Evolutionary conservation across 2,113 vertebrate species (phyloP).

Genomic region (Gavia stellata): DNA sequence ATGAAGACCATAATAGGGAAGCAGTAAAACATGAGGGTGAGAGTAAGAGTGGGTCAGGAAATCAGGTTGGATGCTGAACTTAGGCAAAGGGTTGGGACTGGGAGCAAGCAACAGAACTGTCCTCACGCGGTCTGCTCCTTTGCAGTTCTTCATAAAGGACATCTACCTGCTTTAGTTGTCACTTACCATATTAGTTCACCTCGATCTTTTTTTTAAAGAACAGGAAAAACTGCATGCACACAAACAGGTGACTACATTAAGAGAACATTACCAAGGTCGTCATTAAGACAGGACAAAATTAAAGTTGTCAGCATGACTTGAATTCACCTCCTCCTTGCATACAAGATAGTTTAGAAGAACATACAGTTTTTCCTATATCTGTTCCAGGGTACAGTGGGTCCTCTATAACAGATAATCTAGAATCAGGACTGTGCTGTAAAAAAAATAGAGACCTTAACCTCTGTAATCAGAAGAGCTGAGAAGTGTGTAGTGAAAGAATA

Average conservation of each 20-base stretch:
- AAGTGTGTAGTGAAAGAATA: background rate
- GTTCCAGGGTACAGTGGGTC: background rate
- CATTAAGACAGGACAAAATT: background rate
- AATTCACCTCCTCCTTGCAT: background rate
- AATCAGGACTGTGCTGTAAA: background rate
- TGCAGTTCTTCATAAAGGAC: background rate
- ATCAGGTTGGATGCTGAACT: background rate
- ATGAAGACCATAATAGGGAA: background rate
- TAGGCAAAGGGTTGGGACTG: background rate
- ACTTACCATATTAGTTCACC: background rate
- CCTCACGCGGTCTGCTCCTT: background rate
- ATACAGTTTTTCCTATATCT: background rate
- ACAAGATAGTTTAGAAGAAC: background rate
- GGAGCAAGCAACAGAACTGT: background rate
- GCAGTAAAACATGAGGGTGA: background rate
- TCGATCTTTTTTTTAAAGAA: background rate
- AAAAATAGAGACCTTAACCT: background rate
- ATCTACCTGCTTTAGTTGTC: background rate
- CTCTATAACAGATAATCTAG: background rate
- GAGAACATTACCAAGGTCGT: background rate
- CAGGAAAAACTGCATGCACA: background rate
- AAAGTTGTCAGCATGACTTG: background rate
- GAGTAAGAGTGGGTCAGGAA: background rate
- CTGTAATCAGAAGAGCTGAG: background rate
- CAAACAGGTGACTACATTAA: background rate